phyloP scores from a whole-genome alignment of 2,797 vertebrate species.

The Siniperca scherzeri region DNA sequence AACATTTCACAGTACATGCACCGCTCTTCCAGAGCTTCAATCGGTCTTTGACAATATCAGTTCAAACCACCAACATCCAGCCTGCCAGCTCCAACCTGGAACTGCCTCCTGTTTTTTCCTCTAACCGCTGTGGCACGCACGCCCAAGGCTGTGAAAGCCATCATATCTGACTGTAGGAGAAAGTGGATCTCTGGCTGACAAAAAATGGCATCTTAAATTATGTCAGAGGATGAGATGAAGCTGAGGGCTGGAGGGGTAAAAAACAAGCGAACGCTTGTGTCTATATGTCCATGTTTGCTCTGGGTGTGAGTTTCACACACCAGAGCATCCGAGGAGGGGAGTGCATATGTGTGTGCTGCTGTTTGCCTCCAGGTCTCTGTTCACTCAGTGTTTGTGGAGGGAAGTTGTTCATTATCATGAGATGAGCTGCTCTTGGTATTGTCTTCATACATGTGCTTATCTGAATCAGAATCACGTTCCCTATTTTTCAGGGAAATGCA shows the following conservation, averaged over 20 bases:
- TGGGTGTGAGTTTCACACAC: background rate
- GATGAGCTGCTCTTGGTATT: background rate
- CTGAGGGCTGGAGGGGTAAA: background rate
- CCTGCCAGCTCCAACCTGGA: background rate
- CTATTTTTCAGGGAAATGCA: background rate
- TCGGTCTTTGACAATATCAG: background rate
- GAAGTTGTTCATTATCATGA: background rate
- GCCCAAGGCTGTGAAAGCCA: background rate
- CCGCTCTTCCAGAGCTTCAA: background rate
- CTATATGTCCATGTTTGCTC: background rate
- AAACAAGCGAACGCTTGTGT: background rate
- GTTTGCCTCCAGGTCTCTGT: background rate
- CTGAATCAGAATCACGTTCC: background rate
- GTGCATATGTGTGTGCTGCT: background rate
- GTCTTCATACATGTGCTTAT: background rate
- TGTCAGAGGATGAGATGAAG: conserved; percentile 1
- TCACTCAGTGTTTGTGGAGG: no score
- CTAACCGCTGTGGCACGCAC: background rate
- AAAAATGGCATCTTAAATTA: conserved; percentile 23
- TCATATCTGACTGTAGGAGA: background rate
- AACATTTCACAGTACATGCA: background rate
- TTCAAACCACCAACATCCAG: background rate
- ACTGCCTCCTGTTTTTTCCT: background rate
- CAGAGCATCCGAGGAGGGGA: background rate
- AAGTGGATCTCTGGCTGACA: background rate